A percentile compares a stretch with the other conserved stretches of the same genome.
Conservation (phyloP, 2,113 vertebrate species). For the Paracanthobrama guichenoti region DNA sequence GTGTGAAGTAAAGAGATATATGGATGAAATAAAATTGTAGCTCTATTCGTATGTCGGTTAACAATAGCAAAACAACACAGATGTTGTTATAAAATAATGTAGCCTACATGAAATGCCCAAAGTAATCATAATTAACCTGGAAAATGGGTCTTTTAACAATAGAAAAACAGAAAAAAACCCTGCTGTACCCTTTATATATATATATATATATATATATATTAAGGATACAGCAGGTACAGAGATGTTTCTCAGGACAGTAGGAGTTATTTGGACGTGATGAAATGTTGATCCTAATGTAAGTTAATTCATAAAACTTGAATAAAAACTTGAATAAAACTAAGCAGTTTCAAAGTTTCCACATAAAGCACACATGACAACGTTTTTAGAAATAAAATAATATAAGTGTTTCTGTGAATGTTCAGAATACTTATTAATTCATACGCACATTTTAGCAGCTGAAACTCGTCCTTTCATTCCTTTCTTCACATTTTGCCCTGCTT, state of each 20-base stretch:
- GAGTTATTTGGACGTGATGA: not conserved
- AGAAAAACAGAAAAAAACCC: no score
- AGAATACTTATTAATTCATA: slow-evolving; percentile 44
- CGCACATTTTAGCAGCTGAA: slow-evolving; percentile 84
- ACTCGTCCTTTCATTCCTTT: slow-evolving; percentile 62
- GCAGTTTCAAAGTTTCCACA: not conserved
- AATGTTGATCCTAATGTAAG: not conserved
- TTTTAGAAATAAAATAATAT: not conserved
- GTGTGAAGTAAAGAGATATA: not conserved
- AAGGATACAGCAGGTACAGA: no score
- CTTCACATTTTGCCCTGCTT: slow-evolving; percentile 58
- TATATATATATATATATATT: no score
- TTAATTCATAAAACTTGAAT: no score
- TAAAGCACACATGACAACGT: not conserved
- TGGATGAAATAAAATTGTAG: not conserved
- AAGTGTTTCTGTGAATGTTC: not conserved
- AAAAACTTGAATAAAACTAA: not conserved
- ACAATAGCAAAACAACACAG: not conserved
- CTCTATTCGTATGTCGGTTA: not conserved
- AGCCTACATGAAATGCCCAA: not conserved
- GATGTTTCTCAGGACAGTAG: not conserved
- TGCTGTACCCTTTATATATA: no score
- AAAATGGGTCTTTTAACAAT: not conserved
- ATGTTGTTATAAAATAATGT: not conserved
- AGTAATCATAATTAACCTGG: not conserved